Base-by-base conservation (phyloP, 2,888 invertebrate species). In the Eristalis pertinax region DNA sequence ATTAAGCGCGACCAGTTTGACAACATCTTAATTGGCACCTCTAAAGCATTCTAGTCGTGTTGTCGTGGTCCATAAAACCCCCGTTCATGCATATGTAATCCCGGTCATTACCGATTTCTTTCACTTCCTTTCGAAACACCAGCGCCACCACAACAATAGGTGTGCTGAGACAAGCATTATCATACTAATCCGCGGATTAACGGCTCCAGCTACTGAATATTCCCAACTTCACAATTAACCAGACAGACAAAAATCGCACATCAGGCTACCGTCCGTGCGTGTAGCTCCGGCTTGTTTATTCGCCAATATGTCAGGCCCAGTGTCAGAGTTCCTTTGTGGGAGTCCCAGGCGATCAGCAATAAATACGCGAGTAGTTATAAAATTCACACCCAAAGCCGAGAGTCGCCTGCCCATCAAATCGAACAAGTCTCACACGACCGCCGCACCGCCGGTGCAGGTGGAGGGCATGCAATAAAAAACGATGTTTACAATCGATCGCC, bases 401-500 rank as follows among this genome's bases (percentile, higher is more conserved):
- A 15, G 7, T 5, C 43, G 4, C 43, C 43, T 43, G n/a, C n/a
- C 19, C 50, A 19, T 50, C 50, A 50, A 50, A 19, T 50, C 19
- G 2, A 19, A 19, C 50, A 50, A 19, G 19, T 50, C 19, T 8
- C 50, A 19, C 19, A 19, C n/a, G 19, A 50, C 19, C n/a, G 0
- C 15, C 15, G 2, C 43, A 7, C 15, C 43, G 13, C 43, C 43
- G 4, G 13, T 13, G 13, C 43, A 43, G 15, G 15, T 15, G 15
- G n/a, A 43, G 15, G 43, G 43, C n/a, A 19, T 19, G 22, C 62
- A 24, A 63, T 73, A 62, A 62, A 43, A 63, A 58, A 32, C 41
- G 41, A 29, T 62, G 11, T 73, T 73, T 63, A 73, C 72, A 72
- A 72, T 41, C 60, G 19, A 72, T 73, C 63, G 22, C 19, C 41